These are phyloP conservation scores for Gallinago stenura DNA, from an alignment of 2,797 vertebrate species.

Conservation along the genomic window DNA sequence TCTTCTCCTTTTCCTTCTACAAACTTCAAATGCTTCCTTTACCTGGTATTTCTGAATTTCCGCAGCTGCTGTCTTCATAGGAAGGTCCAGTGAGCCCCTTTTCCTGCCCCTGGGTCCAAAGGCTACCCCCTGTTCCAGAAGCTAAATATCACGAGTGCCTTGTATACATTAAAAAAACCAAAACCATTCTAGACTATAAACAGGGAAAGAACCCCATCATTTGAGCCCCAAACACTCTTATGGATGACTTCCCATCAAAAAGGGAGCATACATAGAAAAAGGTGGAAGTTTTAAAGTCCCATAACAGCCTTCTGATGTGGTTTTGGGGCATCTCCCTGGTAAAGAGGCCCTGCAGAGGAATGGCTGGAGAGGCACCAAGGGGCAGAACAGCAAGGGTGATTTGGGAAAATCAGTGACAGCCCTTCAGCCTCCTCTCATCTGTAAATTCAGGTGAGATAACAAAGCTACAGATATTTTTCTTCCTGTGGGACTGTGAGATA, in stretches of 20 bases:
- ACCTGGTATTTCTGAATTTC: background rate
- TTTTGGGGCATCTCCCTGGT: background rate
- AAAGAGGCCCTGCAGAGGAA: background rate
- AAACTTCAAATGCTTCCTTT: background rate
- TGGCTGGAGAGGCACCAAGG: background rate
- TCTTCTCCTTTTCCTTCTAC: background rate
- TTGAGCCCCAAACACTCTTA: background rate
- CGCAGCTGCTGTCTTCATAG: background rate
- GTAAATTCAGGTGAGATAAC: background rate
- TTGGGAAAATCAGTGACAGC: background rate
- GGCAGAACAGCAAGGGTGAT: background rate
- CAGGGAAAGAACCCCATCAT: fast-evolving
- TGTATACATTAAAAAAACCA: background rate
- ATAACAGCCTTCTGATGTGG: background rate
- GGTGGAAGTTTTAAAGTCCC: background rate
- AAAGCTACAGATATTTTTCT: background rate
- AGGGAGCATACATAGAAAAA: background rate
- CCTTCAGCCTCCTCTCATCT: background rate
- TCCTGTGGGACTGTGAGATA: background rate
- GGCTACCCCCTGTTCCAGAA: background rate
- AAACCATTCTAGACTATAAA: background rate
- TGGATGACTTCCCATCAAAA: background rate
- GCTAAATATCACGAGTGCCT: background rate
- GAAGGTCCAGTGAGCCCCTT: background rate
- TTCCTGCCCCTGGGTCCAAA: background rate